Evolutionary conservation across 2,797 vertebrate species (phyloP).

Genomic region (Acanthiza pusilla): DNA sequence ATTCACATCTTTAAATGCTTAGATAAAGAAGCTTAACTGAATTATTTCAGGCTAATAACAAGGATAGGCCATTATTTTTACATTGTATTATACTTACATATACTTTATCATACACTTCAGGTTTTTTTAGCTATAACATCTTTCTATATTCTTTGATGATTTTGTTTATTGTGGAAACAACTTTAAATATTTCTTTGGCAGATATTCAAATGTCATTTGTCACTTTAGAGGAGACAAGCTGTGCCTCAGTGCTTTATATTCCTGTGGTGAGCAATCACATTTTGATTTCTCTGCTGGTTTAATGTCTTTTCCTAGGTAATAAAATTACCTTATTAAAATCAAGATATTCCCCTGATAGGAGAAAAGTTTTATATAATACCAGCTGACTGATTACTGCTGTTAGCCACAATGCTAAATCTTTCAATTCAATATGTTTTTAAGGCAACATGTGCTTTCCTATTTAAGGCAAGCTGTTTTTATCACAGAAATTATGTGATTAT

Average conservation of each 20-base stretch:
- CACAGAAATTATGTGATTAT: not conserved
- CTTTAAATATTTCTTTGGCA: not conserved
- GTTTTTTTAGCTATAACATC: not conserved
- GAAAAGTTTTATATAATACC: not conserved
- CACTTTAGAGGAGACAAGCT: not conserved
- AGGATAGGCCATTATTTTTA: not conserved
- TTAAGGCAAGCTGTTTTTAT: not conserved
- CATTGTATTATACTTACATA: not conserved
- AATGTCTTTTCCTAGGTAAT: not conserved
- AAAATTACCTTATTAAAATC: not conserved
- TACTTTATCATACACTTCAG: not conserved
- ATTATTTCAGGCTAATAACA: not conserved
- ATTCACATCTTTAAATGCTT: not conserved
- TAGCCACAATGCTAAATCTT: not conserved
- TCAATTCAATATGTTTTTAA: not conserved
- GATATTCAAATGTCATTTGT: not conserved
- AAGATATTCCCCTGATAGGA: not conserved
- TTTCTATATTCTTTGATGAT: not conserved
- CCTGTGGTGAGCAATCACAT: not conserved
- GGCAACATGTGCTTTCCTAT: not conserved
- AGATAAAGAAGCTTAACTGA: not conserved
- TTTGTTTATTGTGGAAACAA: not conserved
- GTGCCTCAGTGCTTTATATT: not conserved
- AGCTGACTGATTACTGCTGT: not conserved
- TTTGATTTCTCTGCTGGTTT: not conserved